Base-by-base conservation (phyloP, 2,888 invertebrate genomes). In the Lottia gigantea region DNA sequence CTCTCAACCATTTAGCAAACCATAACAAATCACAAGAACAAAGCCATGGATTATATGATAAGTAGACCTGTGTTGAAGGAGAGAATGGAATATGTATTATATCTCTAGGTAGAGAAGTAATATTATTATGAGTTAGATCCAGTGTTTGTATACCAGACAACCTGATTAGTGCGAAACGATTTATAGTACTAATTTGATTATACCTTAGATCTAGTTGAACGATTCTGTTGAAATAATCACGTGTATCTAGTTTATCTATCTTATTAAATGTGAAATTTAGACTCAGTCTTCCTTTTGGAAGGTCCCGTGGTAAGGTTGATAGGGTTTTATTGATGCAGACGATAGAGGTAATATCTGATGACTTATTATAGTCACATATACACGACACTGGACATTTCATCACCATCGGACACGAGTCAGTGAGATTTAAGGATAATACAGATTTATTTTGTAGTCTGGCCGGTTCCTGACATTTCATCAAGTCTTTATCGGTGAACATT, bases 1-100 rank as follows among this genome's bases (percentile, higher is more conserved):
- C 45, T 45, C 19, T 7, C 14, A 64, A 16, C 64, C 64, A 64
- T 64, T 64, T 12, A 23, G 64, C 40, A 65, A 65, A 46, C 65
- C 65, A 65, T 19, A 46, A n/a, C 8, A 46, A 46, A 45, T 65
- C 25, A 23, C 65, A 65, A 8, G 40, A 16, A 19, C 65, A 65
- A n/a, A n/a, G 65, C 65, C 46, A 65, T 23, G 65, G 65, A 65
- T 65, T 65, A 23, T 4, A 31, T 23, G 19, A 23, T 16, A 65
- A 7, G 23, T 45, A 46, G 14, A 65, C 7, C 4, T 6, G 4
- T 23, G 40, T 31, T 31, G 14, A 7, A 65, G 26, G 23, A n/a
- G 26, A n/a, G 45, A 65, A 65, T 19, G 65, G 23, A 19, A 65
- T 23, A 11, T 31, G 23, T 31, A 11, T 14, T 65, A 65, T 65